Evolutionary conservation across 2,797 vertebrate genomes (phyloP), one percentile per base, ranked within the genome.

Genomic region (Chlorospingus semifuscus): DNA sequence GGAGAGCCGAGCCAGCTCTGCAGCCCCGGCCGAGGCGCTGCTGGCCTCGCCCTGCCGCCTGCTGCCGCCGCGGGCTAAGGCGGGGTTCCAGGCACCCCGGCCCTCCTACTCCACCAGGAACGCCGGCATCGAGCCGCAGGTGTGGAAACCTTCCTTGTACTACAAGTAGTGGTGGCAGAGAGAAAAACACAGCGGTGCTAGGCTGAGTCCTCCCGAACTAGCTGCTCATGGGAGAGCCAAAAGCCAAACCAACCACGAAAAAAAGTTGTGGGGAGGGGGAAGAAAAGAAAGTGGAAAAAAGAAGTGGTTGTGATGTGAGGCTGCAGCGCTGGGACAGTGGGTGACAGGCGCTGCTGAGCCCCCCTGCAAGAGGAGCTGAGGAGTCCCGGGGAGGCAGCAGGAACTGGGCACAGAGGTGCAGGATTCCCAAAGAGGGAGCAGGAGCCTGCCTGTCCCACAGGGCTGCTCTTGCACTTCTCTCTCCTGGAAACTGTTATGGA

Each of bases 131-230:
- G 98, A 98, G 96, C 97, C 99, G 24, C 99, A 99, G 99, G 99
- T 99, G 99, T 99, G 99, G 99, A 99, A 98, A 97, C 99, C 99
- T 94, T 98, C 98, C 96, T 98, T 98, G 96, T 99, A 98, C 93
- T 98, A 97, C 96, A 98, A 98, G 92, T 98, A 98, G 90, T 2
- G 4, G 32, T 74, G 70, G 75, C 4, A 5, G 82, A 77, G 76
- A 60, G 84, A 65, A 83, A 78, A 63, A 46, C 15, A 22, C 0
- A 1, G 44, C 56, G 34, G 34, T 37, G 61, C 88, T 26, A 34
- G 94, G 83, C 69, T 24, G 16, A 65, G 75, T 39, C 68, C 71
- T 88, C 75, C 75, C 76, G 84, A 44, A 6, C 27, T 70, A 41
- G 5, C 27, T 68, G 83, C 74, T 90, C 86, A 34, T 1, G 12